Evolutionary conservation across 2,797 vertebrate genomes (phyloP).

Genomic region (Antennarius maculatus): DNA sequence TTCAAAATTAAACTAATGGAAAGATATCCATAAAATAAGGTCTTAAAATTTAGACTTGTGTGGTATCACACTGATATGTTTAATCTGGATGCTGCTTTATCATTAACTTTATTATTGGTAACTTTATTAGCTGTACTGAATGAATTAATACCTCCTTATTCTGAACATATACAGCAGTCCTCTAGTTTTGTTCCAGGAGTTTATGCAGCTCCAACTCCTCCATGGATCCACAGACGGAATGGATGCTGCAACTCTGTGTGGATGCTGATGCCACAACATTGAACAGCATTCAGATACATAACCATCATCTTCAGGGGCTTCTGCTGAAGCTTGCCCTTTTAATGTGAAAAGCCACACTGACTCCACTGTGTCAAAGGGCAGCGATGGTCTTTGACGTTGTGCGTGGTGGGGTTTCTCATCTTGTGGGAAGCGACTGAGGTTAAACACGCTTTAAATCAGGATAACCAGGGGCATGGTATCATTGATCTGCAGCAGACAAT

Average conservation of each 20-base stretch:
- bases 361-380: constrained; percentile 22
- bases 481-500: background rate
- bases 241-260: constrained; percentile 52
- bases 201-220: constrained; percentile 17
- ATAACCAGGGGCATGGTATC: background rate
- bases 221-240: constrained; percentile 10
- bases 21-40: background rate
- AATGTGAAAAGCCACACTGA: constrained; percentile 12
- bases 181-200: constrained; percentile 14
- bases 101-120: background rate
- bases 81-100: background rate
- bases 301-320: constrained; percentile 16
- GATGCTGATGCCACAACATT: constrained; percentile 34
- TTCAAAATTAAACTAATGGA: background rate
- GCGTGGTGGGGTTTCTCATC: constrained; percentile 13
- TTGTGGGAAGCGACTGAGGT: constrained; percentile 2
- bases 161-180: background rate
- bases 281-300: constrained; percentile 17
- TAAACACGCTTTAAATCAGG: constrained; percentile 21
- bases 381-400: constrained; percentile 12
- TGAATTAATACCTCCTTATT: background rate
- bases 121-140: constrained; percentile 7
- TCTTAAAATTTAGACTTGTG: background rate
- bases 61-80: background rate
- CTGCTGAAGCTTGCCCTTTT: constrained; percentile 5